Conservation (phyloP, 2,113 vertebrate genomes). For the Corvus moneduloides region DNA sequence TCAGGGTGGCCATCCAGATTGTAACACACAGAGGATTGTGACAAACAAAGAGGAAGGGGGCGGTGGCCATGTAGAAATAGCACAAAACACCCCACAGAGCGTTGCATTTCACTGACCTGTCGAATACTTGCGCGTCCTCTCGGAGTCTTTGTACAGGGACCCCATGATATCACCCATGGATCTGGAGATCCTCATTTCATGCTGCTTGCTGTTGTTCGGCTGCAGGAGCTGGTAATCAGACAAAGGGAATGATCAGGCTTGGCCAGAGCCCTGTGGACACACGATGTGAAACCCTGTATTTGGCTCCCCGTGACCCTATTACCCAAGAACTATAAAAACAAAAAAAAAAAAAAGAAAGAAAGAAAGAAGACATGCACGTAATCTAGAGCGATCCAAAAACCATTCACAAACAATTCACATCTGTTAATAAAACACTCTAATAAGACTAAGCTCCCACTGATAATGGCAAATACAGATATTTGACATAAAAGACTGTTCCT, state of each 20-base stretch:
- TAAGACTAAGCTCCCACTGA: background rate
- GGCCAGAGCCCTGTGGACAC: background rate
- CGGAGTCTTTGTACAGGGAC: conserved; percentile 83
- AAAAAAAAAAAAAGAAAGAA: background rate
- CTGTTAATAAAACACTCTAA: background rate
- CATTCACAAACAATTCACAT: background rate
- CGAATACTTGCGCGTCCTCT: conserved; percentile 87
- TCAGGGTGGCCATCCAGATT: background rate
- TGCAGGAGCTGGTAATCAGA: conserved; percentile 77
- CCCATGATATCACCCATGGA: conserved; percentile 90
- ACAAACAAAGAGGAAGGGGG: background rate
- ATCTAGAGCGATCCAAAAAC: background rate
- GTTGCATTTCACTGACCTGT: conserved; percentile 71
- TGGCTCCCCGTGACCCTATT: background rate
- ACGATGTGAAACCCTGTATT: background rate
- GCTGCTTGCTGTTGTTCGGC: conserved; percentile 87
- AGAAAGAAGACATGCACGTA: background rate
- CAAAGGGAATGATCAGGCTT: background rate
- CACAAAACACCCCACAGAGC: fast-evolving
- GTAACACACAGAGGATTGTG: background rate
- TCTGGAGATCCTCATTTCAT: conserved; percentile 87
- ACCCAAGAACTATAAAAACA: background rate
- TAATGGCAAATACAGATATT: background rate
- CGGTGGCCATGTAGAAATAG: background rate
- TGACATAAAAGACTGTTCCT: background rate